A percentile compares a stretch with the other conserved stretches of the same genome.
Evolutionary conservation across 2,797 vertebrate genomes (phyloP).

Genomic region (Malurus leucopterus): DNA sequence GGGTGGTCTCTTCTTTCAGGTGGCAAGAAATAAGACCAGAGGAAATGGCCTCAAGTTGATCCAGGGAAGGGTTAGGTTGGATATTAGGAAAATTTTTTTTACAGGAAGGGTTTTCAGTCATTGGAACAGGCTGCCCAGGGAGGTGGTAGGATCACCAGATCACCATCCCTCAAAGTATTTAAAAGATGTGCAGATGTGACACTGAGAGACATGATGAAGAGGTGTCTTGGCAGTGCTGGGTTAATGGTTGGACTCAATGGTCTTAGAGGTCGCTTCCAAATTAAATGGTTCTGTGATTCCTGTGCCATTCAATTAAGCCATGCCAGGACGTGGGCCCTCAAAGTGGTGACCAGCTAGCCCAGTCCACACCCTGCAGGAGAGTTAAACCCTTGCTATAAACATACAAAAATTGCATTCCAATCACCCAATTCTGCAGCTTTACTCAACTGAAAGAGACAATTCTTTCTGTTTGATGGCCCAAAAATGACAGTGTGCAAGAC

Average conservation of each 20-base stretch:
- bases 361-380: background rate
- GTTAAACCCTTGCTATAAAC: background rate
- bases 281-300: background rate
- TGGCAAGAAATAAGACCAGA: background rate
- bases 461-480: background rate
- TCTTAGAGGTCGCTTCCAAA: background rate
- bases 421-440: background rate
- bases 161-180: background rate
- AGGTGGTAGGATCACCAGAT: too few relatives aligned
- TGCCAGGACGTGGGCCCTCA: background rate
- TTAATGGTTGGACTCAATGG: accelerated
- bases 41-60: background rate
- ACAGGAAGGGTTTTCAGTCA: background rate
- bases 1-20: background rate
- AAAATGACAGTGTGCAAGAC: background rate
- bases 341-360: background rate
- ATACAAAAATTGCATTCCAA: background rate
- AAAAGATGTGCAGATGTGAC: background rate
- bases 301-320: background rate
- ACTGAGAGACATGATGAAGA: background rate
- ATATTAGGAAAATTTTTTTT: background rate
- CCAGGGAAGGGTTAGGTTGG: background rate
- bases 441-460: background rate
- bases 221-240: background rate
- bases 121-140: background rate